Evolutionary conservation across 2,113 vertebrate genomes (phyloP), one percentile per base, ranked within the genome.

Genomic region (Neogobius melanostomus): DNA sequence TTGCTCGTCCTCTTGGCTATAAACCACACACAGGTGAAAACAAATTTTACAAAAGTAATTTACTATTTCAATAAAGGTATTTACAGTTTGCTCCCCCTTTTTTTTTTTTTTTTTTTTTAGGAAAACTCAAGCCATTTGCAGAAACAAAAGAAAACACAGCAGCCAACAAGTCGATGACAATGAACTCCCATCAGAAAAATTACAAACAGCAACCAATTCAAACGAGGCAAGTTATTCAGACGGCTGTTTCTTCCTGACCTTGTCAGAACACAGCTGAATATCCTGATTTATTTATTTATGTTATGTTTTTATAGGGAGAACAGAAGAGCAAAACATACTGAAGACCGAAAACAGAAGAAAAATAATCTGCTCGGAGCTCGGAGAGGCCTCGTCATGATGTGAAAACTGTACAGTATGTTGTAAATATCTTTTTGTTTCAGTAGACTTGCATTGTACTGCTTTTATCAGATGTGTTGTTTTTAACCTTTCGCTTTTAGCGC

Each of bases 121-220:
- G 97, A 64, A 96, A 95, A 82, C 91, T 98, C 77, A 97, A 95
- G 84, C 93, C 94, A 0, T 97, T 95, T 85, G 94, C 83, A 65
- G 92, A 91, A 7, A 4, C 7, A 11, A 93, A 95, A 74, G 95
- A 96, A 89, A 95, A 95, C 63, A 8, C 14, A 0, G 45, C 28
- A 28, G 77, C 16, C 6, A 91, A 72, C 75, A 93, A 90, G 61
- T 81, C 91, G 45, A 69, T 84, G 67, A 71, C 57, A 0, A n/a
- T 68, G 1, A 86, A 83, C 49, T 81, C 92, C 0, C 89, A 64
- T 12, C 94, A 92, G 88, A 95, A 92, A 71, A 90, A 88, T 45
- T 96, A 95, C 80, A 98, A 98, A 83, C 94, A 95, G 72, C 95
- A 93, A n/a, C 81, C 28, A 75, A 86, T 95, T 50, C 92, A 94